A percentile compares a stretch with the other conserved stretches of the same genome.
These are phyloP conservation scores for Stictocephala bisonia DNA, from an alignment of 2,888 invertebrate genomes.

Conservation along the genomic window DNA sequence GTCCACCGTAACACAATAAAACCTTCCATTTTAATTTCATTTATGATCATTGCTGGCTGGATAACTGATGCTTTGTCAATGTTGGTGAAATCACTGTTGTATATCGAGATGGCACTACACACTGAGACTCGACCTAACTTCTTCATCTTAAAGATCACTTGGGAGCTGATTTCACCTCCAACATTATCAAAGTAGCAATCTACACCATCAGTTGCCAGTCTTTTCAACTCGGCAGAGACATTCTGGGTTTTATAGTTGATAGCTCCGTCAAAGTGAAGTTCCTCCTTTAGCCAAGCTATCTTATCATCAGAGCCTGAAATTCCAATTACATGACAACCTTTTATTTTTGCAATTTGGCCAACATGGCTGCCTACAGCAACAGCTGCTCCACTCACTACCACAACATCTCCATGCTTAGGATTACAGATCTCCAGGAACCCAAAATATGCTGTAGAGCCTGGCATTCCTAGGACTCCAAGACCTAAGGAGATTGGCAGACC, in stretches of 20 bases:
- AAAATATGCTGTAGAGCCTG: slow-evolving; percentile 82
- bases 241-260: slow-evolving; percentile 75
- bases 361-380: slow-evolving; percentile 83
- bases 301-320: slow-evolving; percentile 78
- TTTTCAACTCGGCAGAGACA: slow-evolving; percentile 66
- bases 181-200: slow-evolving; percentile 85
- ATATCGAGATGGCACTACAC: slow-evolving; percentile 75
- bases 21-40: too few relatives aligned
- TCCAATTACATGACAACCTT: slow-evolving; percentile 78
- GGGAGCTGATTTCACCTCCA: slow-evolving; percentile 73
- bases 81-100: slow-evolving; percentile 67
- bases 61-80: too few relatives aligned
- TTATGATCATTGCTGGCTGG: too few relatives aligned
- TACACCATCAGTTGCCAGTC: slow-evolving; percentile 75
- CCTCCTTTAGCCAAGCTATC: slow-evolving; percentile 73
- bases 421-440: slow-evolving; percentile 77
- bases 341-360: slow-evolving; percentile 81
- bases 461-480: slow-evolving; percentile 78
- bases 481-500: slow-evolving; percentile 72
- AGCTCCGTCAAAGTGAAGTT: slow-evolving; percentile 74
- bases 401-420: slow-evolving; percentile 78
- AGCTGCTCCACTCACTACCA: slow-evolving; percentile 79
- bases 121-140: slow-evolving; percentile 71
- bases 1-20: too few relatives aligned
- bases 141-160: slow-evolving; percentile 73